Conservation (phyloP, 2,113 vertebrate species). For the Chloropsis hardwickii region DNA sequence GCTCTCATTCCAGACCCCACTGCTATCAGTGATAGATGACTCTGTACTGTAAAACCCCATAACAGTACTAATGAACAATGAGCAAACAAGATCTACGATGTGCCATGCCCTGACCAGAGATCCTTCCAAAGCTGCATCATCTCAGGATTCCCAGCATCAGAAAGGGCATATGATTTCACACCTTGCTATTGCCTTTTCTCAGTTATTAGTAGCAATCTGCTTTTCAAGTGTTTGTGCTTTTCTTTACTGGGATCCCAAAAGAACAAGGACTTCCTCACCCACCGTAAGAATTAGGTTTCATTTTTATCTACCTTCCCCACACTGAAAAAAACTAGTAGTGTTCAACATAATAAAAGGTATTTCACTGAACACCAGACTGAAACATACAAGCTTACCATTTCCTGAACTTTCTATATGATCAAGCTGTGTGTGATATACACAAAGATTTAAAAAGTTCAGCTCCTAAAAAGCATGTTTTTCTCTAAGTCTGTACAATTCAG, state of each 20-base stretch:
- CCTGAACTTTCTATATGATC: background rate
- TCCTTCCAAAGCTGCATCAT: background rate
- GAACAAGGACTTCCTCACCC: background rate
- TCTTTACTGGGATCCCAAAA: background rate
- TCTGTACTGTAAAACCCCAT: fast-evolving
- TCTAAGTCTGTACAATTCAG: background rate
- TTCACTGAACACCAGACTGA: background rate
- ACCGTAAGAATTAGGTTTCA: background rate
- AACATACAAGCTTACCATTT: background rate
- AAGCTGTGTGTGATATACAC: background rate
- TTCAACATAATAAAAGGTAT: background rate
- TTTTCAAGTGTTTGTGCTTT: background rate
- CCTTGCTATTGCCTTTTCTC: background rate
- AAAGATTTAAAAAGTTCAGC: background rate
- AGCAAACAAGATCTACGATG: background rate
- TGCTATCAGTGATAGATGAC: background rate
- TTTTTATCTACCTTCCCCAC: background rate
- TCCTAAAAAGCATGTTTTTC: background rate
- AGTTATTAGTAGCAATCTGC: background rate
- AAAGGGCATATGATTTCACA: background rate
- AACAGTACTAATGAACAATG: background rate
- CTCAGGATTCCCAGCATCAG: background rate
- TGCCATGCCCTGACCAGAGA: background rate
- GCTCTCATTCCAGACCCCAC: fast-evolving
- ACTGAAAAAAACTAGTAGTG: fast-evolving